Conservation (phyloP, 2,797 vertebrate species). For the Alcedo quadribrachys region DNA sequence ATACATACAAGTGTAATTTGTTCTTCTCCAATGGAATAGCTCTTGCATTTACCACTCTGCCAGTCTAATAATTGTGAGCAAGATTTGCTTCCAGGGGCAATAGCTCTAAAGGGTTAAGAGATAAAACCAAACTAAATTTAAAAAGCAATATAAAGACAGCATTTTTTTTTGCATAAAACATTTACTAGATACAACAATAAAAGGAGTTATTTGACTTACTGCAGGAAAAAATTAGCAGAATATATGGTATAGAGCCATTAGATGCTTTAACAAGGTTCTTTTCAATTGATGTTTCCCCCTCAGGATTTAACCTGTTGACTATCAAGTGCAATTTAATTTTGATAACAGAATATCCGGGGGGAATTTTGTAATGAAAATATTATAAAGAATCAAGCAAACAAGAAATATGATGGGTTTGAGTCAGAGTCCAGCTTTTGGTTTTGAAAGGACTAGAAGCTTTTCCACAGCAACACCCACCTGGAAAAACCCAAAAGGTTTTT, state of each 20-base stretch:
- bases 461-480: background rate
- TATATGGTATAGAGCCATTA: background rate
- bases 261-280: conserved; percentile 25
- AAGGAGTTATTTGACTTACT: conserved; percentile 23
- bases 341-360: conserved; percentile 28
- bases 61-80: background rate
- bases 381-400: background rate
- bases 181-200: conserved; percentile 19
- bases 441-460: background rate
- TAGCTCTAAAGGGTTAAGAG: conserved; percentile 21
- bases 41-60: background rate
- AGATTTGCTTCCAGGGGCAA: background rate
- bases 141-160: background rate
- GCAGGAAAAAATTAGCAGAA: conserved; percentile 44
- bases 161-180: conserved; percentile 16
- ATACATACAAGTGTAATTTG: background rate
- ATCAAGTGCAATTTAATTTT: conserved; percentile 55
- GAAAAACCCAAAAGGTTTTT: background rate
- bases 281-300: conserved; percentile 22
- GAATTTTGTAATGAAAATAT: conserved; percentile 26
- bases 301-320: conserved; percentile 56
- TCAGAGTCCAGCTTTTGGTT: background rate
- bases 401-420: background rate
- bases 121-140: conserved; percentile 29
- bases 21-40: background rate